phyloP scores from a whole-genome alignment of 2,888 invertebrate genomes.

The Masnerella sp. region DNA sequence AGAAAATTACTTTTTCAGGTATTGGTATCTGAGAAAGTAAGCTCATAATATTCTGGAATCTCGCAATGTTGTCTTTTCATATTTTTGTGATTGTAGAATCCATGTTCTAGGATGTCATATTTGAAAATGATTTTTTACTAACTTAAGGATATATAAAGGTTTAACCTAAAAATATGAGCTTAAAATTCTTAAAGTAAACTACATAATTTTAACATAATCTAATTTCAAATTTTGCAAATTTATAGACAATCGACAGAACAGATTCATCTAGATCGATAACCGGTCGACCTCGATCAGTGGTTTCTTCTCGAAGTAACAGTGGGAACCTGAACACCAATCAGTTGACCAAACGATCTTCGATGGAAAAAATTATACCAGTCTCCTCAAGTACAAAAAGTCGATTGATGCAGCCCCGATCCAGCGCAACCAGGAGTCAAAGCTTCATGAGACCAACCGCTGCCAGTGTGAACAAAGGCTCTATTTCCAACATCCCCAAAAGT shows the following conservation, averaged over 20 bases:
- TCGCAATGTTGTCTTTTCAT: no score
- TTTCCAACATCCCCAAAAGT: slow-evolving; percentile 73
- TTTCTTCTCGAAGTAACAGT: slow-evolving; percentile 77
- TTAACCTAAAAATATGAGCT: no score
- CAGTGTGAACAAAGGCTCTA: slow-evolving; percentile 85
- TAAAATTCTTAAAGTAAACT: no score
- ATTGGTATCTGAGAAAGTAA: no score
- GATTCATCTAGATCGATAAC: slow-evolving; percentile 52
- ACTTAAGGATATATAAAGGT: no score
- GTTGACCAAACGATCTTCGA: slow-evolving; percentile 60
- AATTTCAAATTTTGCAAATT: neutral
- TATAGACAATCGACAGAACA: slow-evolving; percentile 54
- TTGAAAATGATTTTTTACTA: no score
- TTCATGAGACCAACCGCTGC: slow-evolving; percentile 94
- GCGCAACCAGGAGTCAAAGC: slow-evolving; percentile 72
- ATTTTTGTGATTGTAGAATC: no score
- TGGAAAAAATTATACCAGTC: slow-evolving; percentile 49
- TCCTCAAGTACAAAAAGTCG: slow-evolving; percentile 64
- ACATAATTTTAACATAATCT: neutral
- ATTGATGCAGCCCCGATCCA: slow-evolving; percentile 69
- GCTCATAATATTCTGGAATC: no score
- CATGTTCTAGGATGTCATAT: no score
- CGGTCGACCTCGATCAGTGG: slow-evolving; percentile 51
- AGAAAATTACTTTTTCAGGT: no score
- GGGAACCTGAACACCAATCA: slow-evolving; percentile 76